Percentiles rank a stretch among this genome's conserved stretches.
Conservation (phyloP, 2,113 vertebrate species). For the Anguilla japonica region DNA sequence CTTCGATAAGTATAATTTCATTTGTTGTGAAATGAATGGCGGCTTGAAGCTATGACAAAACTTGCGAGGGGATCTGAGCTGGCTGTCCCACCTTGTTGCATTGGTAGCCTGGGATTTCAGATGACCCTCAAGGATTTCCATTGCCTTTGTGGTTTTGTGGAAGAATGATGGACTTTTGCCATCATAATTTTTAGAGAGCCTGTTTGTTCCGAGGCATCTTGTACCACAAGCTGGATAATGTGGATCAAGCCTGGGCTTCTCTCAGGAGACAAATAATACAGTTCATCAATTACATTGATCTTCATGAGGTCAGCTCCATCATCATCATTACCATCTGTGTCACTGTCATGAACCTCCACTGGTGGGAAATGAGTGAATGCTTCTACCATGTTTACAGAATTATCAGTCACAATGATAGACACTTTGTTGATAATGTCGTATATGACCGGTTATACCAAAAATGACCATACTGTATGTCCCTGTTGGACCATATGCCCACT, state of each 20-base stretch:
- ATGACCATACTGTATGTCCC: not conserved
- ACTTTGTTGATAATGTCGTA: not conserved
- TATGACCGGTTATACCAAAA: not conserved
- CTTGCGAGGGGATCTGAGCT: not conserved
- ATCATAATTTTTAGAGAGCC: not conserved
- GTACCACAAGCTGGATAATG: conserved; percentile 2
- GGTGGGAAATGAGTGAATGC: conserved; percentile 16
- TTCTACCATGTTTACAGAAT: not conserved
- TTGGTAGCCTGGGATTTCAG: not conserved
- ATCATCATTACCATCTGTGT: not conserved
- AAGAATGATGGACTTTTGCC: no score
- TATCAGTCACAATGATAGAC: conserved; percentile 12
- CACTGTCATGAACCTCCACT: conserved; percentile 16
- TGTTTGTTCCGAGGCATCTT: not conserved
- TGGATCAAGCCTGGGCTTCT: conserved; percentile 2
- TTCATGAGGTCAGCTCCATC: not conserved
- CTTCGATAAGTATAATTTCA: not conserved
- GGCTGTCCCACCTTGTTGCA: not conserved
- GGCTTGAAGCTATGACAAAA: conserved; percentile 18
- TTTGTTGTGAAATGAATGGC: no score
- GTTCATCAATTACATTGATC: not conserved
- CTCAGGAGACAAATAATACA: conserved; percentile 9
- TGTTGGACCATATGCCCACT: conserved; percentile 1
- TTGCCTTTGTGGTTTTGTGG: conserved; percentile 12
- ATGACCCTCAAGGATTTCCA: not conserved